Evolutionary conservation across 2,797 vertebrate genomes (phyloP).

Genomic region (Hapalemur alaotrensis): DNA sequence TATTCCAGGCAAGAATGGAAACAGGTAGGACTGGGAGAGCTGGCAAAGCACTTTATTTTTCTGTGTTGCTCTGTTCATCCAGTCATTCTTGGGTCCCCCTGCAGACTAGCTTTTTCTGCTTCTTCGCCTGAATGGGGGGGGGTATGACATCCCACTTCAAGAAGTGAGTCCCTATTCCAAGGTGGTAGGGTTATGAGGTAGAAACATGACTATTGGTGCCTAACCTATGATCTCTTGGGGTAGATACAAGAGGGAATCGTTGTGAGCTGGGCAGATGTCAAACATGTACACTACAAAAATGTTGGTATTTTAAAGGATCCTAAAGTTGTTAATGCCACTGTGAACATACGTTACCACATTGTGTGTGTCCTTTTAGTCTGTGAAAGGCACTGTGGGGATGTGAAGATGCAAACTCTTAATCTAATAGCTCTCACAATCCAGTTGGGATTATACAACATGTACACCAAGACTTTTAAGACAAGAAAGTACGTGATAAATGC

Average conservation of each 20-base stretch:
- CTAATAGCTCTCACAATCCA: neutral
- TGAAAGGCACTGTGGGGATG: neutral
- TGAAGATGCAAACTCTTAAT: neutral
- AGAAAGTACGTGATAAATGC: neutral
- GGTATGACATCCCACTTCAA: neutral
- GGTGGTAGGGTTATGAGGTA: neutral
- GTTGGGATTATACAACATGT: neutral
- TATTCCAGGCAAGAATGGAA: neutral
- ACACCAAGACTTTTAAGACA: neutral
- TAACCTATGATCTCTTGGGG: neutral
- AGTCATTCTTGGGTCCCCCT: neutral
- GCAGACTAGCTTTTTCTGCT: neutral
- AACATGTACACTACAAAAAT: neutral
- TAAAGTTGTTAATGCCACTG: neutral
- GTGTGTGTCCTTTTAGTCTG: neutral
- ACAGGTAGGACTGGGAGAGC: neutral
- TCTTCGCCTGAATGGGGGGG: neutral
- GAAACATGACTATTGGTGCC: neutral
- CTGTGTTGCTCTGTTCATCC: neutral
- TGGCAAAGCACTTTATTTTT: neutral
- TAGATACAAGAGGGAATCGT: neutral
- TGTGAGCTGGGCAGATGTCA: neutral
- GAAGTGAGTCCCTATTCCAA: neutral
- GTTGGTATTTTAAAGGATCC: neutral
- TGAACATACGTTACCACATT: neutral